A percentile compares a stretch with the other conserved stretches of the same genome.
These are phyloP conservation scores for Pseudolycoriella hygida DNA, from an alignment of 2,888 invertebrate species.

Conservation along the genomic window DNA sequence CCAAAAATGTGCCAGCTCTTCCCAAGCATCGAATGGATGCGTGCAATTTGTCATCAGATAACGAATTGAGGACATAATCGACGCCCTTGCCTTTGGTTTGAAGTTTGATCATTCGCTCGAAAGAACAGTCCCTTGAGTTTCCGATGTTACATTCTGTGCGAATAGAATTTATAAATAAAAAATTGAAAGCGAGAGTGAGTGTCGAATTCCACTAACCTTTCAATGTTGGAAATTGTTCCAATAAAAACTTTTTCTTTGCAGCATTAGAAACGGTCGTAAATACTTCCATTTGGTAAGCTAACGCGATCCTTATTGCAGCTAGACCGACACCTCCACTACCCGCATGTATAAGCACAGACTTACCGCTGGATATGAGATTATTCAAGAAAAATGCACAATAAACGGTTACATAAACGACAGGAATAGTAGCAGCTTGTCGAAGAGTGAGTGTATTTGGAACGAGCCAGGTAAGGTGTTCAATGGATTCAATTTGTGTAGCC, in stretches of 20 bases:
- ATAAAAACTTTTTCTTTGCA: slow-evolving; percentile 44
- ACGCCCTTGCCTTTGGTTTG: slow-evolving; percentile 77
- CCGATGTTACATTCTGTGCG: slow-evolving; percentile 41
- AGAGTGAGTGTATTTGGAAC: slow-evolving; percentile 55
- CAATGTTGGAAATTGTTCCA: slow-evolving; percentile 33
- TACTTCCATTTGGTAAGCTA: slow-evolving; percentile 43
- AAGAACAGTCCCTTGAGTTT: slow-evolving; percentile 70
- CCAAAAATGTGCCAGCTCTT: slow-evolving; percentile 49
- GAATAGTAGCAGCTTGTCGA: slow-evolving; percentile 59
- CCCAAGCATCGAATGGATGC: slow-evolving; percentile 46
- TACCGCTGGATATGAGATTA: slow-evolving; percentile 22
- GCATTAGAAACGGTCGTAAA: slow-evolving; percentile 52
- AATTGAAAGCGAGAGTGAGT: background rate
- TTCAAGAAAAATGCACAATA: slow-evolving; percentile 33
- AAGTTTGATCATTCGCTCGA: slow-evolving; percentile 66
- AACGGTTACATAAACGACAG: slow-evolving; percentile 58
- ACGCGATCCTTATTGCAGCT: slow-evolving; percentile 56
- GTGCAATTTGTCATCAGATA: slow-evolving; percentile 79
- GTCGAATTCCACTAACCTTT: too few species aligned
- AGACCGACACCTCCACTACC: slow-evolving; percentile 58
- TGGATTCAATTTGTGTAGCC: slow-evolving; percentile 27
- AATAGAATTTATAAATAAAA: slow-evolving; percentile 20
- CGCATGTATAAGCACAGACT: slow-evolving; percentile 34
- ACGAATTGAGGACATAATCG: slow-evolving; percentile 76
- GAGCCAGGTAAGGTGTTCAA: slow-evolving; percentile 34